phyloP scores from a whole-genome alignment of 1,140 invertebrate species.

The Leucophenga varia region DNA sequence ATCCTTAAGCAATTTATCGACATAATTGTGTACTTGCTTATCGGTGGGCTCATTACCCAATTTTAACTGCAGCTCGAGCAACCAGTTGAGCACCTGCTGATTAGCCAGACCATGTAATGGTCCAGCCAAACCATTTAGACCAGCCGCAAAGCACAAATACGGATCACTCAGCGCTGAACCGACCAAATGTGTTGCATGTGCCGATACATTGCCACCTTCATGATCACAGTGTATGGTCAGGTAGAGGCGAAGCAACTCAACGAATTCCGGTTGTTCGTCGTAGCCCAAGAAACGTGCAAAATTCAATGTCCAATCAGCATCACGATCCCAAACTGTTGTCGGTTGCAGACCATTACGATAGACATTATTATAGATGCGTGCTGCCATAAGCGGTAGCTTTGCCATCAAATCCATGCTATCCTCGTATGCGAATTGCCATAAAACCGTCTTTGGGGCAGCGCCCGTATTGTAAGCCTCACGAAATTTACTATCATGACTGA shows the following conservation, averaged over 20 bases:
- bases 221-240: constrained; percentile 93
- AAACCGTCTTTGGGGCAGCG: constrained; percentile 8
- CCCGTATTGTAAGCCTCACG: constrained; percentile 73
- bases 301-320: constrained; percentile 90
- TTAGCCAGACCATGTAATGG: constrained; percentile 92
- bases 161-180: constrained; percentile 92
- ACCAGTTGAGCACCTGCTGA: constrained; percentile 83
- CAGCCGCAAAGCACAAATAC: constrained; percentile 87
- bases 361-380: constrained; percentile 86
- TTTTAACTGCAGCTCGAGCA: constrained; percentile 73
- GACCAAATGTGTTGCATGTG: constrained; percentile 88
- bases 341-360: constrained; percentile 80
- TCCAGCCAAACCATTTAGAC: constrained; percentile 88
- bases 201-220: constrained; percentile 91
- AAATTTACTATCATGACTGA: constrained; percentile 78
- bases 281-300: constrained; percentile 88
- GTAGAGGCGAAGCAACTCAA: constrained; percentile 89
- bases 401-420: constrained; percentile 93
- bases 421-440: constrained; percentile 77
- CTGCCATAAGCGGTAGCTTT: constrained; percentile 87
- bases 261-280: constrained; percentile 77
- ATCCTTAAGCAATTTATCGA: constrained; percentile 87
- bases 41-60: constrained; percentile 77
- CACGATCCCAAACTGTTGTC: constrained; percentile 81
- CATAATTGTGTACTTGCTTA: constrained; percentile 84